Conservation (phyloP, 2,888 invertebrate species). For the Anoplius nigerrimus region DNA sequence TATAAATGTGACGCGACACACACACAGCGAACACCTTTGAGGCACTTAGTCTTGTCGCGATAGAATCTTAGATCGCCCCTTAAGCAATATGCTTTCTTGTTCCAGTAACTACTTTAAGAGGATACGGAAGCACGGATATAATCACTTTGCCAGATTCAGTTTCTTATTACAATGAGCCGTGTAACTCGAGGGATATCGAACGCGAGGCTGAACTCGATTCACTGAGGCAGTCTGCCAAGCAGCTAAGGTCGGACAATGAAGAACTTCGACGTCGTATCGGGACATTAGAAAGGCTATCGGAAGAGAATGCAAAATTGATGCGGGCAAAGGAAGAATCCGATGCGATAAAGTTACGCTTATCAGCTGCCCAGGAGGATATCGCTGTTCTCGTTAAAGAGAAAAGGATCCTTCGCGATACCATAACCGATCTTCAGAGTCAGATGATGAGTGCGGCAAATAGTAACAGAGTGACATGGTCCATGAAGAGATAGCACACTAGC, state of each 20-base stretch:
- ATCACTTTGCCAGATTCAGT: conserved; percentile 34
- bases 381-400: conserved; percentile 84
- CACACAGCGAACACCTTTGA: too few relatives aligned
- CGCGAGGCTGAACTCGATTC: conserved; percentile 76
- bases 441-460: conserved; percentile 72
- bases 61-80: too few relatives aligned
- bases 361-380: conserved; percentile 86
- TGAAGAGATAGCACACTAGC: conserved; percentile 82
- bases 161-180: conserved; percentile 48
- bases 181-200: conserved; percentile 63
- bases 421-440: conserved; percentile 81
- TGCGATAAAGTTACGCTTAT: conserved; percentile 78
- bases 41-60: too few relatives aligned
- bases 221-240: conserved; percentile 76
- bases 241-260: conserved; percentile 80
- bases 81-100: conserved; percentile 21
- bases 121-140: conserved; percentile 18
- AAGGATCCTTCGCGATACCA: conserved; percentile 82
- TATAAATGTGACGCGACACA: too few relatives aligned
- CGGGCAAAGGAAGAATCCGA: conserved; percentile 79
- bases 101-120: conserved; percentile 57
- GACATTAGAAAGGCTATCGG: conserved; percentile 79
- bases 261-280: conserved; percentile 79
- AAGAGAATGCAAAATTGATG: conserved; percentile 78
- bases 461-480: conserved; percentile 75